A percentile compares a stretch with the other conserved stretches of the same genome.
These are phyloP conservation scores for Caenorhabditis uteleia DNA, from an alignment of 2,888 invertebrate genomes.

Conservation along the genomic window DNA sequence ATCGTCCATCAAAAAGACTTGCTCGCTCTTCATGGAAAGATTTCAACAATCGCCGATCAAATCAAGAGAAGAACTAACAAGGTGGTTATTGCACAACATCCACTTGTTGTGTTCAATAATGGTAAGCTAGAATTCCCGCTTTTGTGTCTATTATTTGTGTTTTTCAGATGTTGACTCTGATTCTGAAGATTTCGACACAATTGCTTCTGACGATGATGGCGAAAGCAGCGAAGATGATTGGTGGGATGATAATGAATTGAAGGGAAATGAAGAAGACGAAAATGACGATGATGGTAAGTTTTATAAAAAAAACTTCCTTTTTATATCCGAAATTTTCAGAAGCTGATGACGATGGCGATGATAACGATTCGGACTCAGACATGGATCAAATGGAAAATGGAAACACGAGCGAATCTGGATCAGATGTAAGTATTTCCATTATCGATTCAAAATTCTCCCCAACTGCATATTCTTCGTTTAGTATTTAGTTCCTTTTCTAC, in stretches of 20 bases:
- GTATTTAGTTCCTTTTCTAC: too few relatives aligned
- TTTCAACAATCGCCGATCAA: conserved; percentile 39
- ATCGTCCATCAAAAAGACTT: conserved; percentile 26
- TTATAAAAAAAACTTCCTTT: conserved; percentile 1
- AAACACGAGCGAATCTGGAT: too few relatives aligned
- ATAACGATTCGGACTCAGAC: conserved; percentile 19
- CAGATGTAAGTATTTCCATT: conserved; percentile 10
- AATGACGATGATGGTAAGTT: not conserved
- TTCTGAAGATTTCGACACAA: conserved; percentile 35
- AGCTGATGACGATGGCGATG: conserved; percentile 12
- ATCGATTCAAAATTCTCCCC: too few relatives aligned
- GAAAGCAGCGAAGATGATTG: conserved; percentile 41
- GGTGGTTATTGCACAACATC: conserved; percentile 31
- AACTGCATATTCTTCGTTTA: too few relatives aligned
- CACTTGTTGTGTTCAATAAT: conserved; percentile 37
- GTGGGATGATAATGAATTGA: conserved; percentile 40
- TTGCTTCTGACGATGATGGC: conserved; percentile 34
- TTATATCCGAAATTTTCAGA: too few relatives aligned
- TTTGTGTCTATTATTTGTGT: not conserved
- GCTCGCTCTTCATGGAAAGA: conserved; percentile 32
- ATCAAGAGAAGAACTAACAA: conserved; percentile 36
- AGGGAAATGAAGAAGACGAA: conserved; percentile 33
- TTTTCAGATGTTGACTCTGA: conserved; percentile 33
- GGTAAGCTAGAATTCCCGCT: too few relatives aligned
- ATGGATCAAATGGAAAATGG: too few relatives aligned